Evolutionary conservation across 2,113 vertebrate species (phyloP), one percentile per base, ranked within the genome.

Genomic region (Glaucomys volans): DNA sequence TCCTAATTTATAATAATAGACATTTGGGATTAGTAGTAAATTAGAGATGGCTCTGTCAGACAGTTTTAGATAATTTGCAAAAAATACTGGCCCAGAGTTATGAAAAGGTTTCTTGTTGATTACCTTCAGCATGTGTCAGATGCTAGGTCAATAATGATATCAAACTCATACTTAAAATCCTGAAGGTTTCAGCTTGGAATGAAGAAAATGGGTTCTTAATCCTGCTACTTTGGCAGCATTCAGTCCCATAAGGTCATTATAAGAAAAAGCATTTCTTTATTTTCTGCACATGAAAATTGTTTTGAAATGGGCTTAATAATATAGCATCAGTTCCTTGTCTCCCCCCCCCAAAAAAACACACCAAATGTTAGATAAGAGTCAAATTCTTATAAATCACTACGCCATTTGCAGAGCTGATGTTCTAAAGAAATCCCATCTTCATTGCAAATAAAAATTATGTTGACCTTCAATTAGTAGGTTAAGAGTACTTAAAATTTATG

Each of bases 401-500:
- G 44, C 4, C 35, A 77, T 87, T 47, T 86, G 24, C 4, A 86
- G 32, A 79, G 40, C 47, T 72, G 87, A 17, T 35, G 82, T 77
- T 91, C 30, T 91, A 85, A 97, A 85, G 44, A 90, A 94, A 76
- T 85, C 20, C 22, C 44, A 44, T 83, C 66, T 66, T 90, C 90
- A 59, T 14, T 18, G 76, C 37, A 95, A 86, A 42, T 69, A 91
- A 95, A 94, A 95, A 64, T 82, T 8, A 76, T 52, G 18, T 42
- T 93, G 52, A 57, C 11, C 5, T 90, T 86, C 87, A 90, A 71
- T 81, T 35, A 84, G 90, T 66, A 96, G 18, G 13, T 54, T 74
- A 62, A 91, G n/a, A 2, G 4, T 67, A 62, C 32, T 87, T 88
- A 95, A 84, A 47, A 80, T 85, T 22, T 69, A 30, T 42, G 13